These are phyloP conservation scores for Hartigia nigra DNA, from an alignment of 2,888 invertebrate species.

Conservation along the genomic window DNA sequence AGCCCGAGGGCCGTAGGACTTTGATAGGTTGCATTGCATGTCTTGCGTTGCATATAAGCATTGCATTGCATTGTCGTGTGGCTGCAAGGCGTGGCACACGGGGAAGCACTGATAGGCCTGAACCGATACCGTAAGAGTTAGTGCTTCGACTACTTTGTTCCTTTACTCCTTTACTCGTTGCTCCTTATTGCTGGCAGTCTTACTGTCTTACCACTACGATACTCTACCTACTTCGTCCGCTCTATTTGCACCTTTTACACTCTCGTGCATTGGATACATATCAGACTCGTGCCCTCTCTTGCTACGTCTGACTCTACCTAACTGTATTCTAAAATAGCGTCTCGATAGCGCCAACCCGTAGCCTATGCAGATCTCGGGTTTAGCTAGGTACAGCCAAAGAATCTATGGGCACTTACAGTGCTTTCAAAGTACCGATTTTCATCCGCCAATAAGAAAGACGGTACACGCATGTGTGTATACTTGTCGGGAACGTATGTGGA, in stretches of 20 bases:
- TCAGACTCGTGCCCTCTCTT: slow-evolving; percentile 11
- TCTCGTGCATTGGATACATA: neutral
- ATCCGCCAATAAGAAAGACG: neutral
- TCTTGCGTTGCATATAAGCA: slow-evolving; percentile 35
- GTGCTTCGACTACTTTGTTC: slow-evolving; percentile 16
- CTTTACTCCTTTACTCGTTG: slow-evolving; percentile 22
- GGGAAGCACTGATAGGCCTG: slow-evolving; percentile 45
- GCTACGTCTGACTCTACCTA: slow-evolving; percentile 32
- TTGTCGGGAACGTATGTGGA: neutral
- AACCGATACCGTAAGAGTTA: slow-evolving; percentile 40
- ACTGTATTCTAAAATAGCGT: slow-evolving; percentile 57
- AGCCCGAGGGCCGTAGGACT: neutral
- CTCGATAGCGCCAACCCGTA: slow-evolving; percentile 36
- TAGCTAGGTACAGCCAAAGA: neutral
- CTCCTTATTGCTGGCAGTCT: slow-evolving; percentile 23
- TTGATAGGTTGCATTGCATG: slow-evolving; percentile 35
- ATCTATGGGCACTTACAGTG: neutral
- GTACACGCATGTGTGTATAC: neutral
- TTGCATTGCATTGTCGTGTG: slow-evolving; percentile 43
- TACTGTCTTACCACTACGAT: neutral
- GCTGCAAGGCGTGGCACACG: slow-evolving; percentile 48
- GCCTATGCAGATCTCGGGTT: neutral
- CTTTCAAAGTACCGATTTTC: neutral
- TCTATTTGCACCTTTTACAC: neutral
- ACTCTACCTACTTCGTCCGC: neutral